Evolutionary conservation across 2,888 invertebrate species (phyloP).

Genomic region (Biston betularia): DNA sequence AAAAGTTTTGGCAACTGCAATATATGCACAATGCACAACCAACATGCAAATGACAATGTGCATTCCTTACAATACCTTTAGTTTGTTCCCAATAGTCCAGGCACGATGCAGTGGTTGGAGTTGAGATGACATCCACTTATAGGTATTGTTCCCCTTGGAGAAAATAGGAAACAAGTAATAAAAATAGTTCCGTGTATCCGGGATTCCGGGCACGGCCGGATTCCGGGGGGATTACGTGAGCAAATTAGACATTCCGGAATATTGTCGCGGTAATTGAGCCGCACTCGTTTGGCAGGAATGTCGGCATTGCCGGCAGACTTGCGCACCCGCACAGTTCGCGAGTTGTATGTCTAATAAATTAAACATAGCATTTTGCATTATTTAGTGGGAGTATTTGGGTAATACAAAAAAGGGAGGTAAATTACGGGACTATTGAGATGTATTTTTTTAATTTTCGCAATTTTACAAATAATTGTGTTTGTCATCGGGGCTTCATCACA

Average conservation of each 20-base stretch:
- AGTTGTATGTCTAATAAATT: conserved; percentile 14
- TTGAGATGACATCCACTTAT: conserved; percentile 65
- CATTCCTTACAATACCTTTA: conserved; percentile 73
- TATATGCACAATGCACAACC: too few species aligned
- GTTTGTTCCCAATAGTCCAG: conserved; percentile 71
- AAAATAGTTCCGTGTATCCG: conserved; percentile 82
- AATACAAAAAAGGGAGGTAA: too few species aligned
- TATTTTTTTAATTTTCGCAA: too few species aligned
- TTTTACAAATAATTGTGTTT: too few species aligned
- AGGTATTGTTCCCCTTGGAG: conserved; percentile 74
- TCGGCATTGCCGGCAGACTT: conserved; percentile 50
- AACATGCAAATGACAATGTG: conserved; percentile 60
- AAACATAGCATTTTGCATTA: conserved; percentile 3
- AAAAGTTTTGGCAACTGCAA: neutral
- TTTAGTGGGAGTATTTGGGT: neutral
- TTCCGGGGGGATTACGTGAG: conserved; percentile 84
- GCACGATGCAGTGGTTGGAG: conserved; percentile 59
- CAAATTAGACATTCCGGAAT: conserved; percentile 84
- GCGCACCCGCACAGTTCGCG: conserved; percentile 41
- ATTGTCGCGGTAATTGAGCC: conserved; percentile 78
- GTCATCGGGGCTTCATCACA: too few species aligned
- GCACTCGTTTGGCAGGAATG: conserved; percentile 65
- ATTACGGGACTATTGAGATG: neutral
- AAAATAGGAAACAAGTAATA: conserved; percentile 84
- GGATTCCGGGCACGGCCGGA: conserved; percentile 69